Evolutionary conservation across 2,797 vertebrate genomes (phyloP).

Genomic region (Varecia variegata): DNA sequence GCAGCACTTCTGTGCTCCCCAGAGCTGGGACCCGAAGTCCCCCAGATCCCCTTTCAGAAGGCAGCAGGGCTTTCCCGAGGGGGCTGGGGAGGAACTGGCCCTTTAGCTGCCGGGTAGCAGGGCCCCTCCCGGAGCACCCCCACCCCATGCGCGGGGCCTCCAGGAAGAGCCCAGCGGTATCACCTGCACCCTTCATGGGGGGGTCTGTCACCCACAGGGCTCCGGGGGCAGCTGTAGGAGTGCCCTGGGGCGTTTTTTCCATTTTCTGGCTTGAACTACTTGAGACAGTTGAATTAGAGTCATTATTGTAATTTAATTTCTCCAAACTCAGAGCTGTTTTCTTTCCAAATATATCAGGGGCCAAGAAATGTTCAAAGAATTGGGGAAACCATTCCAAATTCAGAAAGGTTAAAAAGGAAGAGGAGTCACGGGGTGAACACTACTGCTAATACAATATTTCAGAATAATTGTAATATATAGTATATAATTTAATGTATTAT

Average conservation of each 20-base stretch:
- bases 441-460: background rate
- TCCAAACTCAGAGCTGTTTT: constrained; percentile 65
- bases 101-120: constrained; percentile 87
- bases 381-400: constrained; percentile 41
- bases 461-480: background rate
- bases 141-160: too few relatives aligned
- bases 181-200: too few relatives aligned
- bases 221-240: background rate
- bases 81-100: constrained; percentile 84
- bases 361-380: constrained; percentile 44
- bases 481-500: background rate
- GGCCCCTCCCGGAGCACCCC: constrained; percentile 86
- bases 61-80: constrained; percentile 86
- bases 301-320: constrained; percentile 65
- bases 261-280: background rate
- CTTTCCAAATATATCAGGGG: constrained; percentile 50
- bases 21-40: constrained; percentile 81
- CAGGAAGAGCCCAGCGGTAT: too few relatives aligned
- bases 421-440: background rate
- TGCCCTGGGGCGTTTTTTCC: background rate
- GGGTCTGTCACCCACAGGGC: background rate
- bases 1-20: constrained; percentile 88
- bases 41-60: constrained; percentile 86
- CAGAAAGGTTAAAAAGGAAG: constrained; percentile 16
- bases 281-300: constrained; percentile 34